Base-by-base conservation (phyloP, 2,797 vertebrate species). In the Macroramphosus scolopax region DNA sequence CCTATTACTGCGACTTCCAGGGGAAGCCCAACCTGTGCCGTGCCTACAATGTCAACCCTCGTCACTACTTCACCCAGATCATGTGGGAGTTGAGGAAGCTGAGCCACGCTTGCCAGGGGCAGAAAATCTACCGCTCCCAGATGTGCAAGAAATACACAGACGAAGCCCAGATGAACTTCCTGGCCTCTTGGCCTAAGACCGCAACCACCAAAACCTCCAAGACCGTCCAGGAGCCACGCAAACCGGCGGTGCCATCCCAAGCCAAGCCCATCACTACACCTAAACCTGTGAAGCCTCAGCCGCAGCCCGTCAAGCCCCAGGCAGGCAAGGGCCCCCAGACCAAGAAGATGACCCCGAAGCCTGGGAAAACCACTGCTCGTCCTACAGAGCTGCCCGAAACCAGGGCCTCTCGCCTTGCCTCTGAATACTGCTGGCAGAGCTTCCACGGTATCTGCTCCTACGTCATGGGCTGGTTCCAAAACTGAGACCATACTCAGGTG, bases 381-480 rank as follows among this genome's bases (percentile, higher is more conserved):
- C 73, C 84, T 40, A 80, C 74, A 7, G 81, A 83, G 59, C 64
- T 59, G 42, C 22, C 64, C 0, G 79, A 90, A 0, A 68, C 72
- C 0, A 83, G 80, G 60, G 80, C 89, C 2, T 82, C 86, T 70
- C 88, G 84, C 68, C 18, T 92, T 4, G 92, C 92, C 12, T 61
- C 76, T 1, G 85, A 94, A 32, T 88, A 92, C 58, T 95, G 93
- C 81, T 95, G 92, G 92, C 87, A 86, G 63, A 91, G 91, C 57
- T 73, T 96, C 52, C 91, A 92, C 0, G 86, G 78, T 8, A 39
- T 94, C 77, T 95, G 92, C 52, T 71, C 74, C 65, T 94, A 89
- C 63, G 53, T 95, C 69, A 88, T 95, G 52, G 75, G 85, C 74
- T 89, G 89, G 87, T 92, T 92, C 64, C 83, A 89, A 26, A 88